Evolutionary conservation across 2,888 invertebrate species (phyloP).

Genomic region (Adelphocoris suturalis): DNA sequence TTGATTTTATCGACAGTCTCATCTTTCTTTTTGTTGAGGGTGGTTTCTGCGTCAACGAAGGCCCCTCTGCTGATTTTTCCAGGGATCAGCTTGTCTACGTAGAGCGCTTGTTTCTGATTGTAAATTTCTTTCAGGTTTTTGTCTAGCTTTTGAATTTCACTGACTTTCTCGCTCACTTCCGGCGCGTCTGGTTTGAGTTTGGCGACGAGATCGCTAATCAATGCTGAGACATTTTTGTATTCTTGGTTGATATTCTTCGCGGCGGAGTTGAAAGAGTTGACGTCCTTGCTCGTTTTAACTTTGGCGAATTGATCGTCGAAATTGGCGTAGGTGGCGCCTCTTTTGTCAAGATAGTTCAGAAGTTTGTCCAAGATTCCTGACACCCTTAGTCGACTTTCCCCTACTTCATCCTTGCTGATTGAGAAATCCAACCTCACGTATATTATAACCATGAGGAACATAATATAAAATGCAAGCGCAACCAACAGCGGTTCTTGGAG

Average conservation of each 20-base stretch:
- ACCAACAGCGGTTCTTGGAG: conserved; percentile 96
- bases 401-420: conserved; percentile 82
- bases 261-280: conserved; percentile 78
- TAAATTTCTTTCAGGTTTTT: conserved; percentile 79
- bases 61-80: conserved; percentile 82
- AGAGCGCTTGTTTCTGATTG: conserved; percentile 80
- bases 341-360: conserved; percentile 82
- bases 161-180: conserved; percentile 83
- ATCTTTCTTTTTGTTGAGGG: conserved; percentile 81
- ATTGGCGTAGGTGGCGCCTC: conserved; percentile 82
- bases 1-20: conserved; percentile 81
- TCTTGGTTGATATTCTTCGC: conserved; percentile 82
- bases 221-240: conserved; percentile 81
- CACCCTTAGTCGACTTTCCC: conserved; percentile 79
- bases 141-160: conserved; percentile 83
- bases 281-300: conserved; percentile 83
- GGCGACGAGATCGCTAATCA: conserved; percentile 80
- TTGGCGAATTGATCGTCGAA: conserved; percentile 83
- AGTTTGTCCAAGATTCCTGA: conserved; percentile 81
- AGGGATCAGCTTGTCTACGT: conserved; percentile 83
- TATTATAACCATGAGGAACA: conserved; percentile 95
- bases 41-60: conserved; percentile 82
- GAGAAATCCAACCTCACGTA: conserved; percentile 98
- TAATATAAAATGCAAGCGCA: conserved; percentile 90
- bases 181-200: conserved; percentile 82